Evolutionary conservation across 1,140 invertebrate genomes (phyloP).

Genomic region (Charaxes varanes): DNA sequence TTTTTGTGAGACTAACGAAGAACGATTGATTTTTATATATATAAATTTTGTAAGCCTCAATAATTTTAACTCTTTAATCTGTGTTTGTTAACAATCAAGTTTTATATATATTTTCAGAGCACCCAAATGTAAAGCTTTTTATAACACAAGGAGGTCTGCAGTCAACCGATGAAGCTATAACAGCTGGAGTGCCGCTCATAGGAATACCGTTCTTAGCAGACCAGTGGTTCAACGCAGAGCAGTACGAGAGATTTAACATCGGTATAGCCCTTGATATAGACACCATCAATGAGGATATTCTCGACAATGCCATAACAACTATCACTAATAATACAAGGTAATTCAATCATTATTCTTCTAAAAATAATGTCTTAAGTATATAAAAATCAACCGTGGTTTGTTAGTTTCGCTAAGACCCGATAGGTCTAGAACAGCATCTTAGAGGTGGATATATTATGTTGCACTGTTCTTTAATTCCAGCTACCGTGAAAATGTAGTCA

Average conservation of each 20-base stretch:
- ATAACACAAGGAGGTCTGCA: constrained; percentile 59
- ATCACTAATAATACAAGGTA: constrained; percentile 23
- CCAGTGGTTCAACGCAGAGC: constrained; percentile 39
- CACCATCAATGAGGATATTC: constrained; percentile 26
- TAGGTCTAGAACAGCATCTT: too few species aligned
- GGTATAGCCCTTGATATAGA: constrained; percentile 29
- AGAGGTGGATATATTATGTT: background rate
- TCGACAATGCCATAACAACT: constrained; percentile 18
- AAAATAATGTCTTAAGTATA: background rate
- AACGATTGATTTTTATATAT: too few species aligned
- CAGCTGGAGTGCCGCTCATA: constrained; percentile 24
- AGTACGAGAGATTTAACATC: constrained; percentile 28
- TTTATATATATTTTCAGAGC: constrained; percentile 15
- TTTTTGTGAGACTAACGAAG: too few species aligned
- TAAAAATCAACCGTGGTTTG: background rate
- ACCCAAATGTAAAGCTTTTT: constrained; percentile 31
- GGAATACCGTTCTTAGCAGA: constrained; percentile 39
- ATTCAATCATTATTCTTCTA: background rate
- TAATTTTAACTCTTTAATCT: background rate
- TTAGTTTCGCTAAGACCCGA: too few species aligned
- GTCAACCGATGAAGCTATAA: constrained; percentile 27
- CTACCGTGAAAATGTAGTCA: constrained; percentile 18
- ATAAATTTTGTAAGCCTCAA: too few species aligned
- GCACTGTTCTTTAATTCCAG: constrained; percentile 14
- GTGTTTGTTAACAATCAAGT: background rate